These are phyloP conservation scores for Nephrotoma flavescens DNA, from an alignment of 2,888 invertebrate species.

Conservation along the genomic window DNA sequence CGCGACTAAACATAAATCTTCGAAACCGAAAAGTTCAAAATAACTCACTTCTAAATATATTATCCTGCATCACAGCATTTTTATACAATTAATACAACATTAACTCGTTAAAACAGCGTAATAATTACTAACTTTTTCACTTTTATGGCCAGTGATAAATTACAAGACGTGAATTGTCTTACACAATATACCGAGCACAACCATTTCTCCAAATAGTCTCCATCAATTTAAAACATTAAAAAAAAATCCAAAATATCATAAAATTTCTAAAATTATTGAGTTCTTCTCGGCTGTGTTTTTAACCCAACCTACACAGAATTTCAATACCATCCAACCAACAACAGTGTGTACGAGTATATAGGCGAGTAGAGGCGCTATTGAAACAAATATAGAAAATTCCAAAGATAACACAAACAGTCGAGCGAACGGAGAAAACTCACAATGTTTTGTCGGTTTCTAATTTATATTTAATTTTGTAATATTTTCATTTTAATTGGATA, in stretches of 20 bases:
- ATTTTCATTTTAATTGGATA: background rate
- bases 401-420: background rate
- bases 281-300: background rate
- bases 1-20: background rate
- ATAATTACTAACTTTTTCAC: background rate
- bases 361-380: background rate
- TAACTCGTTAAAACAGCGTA: background rate
- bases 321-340: background rate
- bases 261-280: background rate
- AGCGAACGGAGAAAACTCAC: background rate
- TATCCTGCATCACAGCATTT: background rate
- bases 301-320: background rate
- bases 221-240: background rate
- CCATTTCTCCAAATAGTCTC: background rate
- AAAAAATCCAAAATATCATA: background rate
- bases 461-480: background rate
- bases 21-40: background rate
- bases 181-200: background rate
- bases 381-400: background rate
- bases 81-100: background rate
- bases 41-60: background rate
- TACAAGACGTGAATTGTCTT: background rate
- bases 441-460: background rate
- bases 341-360: background rate
- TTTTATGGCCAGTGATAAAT: background rate